Conservation (phyloP, 2,113 vertebrate species). For the Poeciliopsis occidentalis region DNA sequence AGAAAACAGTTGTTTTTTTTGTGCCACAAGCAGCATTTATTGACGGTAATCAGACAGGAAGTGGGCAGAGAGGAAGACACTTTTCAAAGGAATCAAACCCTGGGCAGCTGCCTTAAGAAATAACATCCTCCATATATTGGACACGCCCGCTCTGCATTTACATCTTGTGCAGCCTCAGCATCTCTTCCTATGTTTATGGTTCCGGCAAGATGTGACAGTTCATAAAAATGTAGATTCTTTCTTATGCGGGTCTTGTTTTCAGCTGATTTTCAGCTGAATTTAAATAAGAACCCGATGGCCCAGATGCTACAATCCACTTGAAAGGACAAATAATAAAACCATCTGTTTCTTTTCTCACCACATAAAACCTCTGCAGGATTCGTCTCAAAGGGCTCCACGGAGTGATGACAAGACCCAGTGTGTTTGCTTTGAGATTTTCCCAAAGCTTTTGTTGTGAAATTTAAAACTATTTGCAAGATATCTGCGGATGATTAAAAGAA, state of each 20-base stretch:
- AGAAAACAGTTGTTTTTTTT: neutral
- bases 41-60: neutral
- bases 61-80: neutral
- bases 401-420: conserved; percentile 14
- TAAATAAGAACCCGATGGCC: conserved; percentile 26
- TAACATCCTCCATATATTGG: neutral
- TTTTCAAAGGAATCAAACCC: neutral
- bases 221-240: conserved; percentile 11
- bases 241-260: conserved; percentile 28
- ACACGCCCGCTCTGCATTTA: neutral
- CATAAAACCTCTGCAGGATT: conserved; percentile 15
- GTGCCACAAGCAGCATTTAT: neutral
- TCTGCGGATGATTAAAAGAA: conserved; percentile 18
- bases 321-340: conserved; percentile 31
- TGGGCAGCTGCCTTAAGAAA: neutral
- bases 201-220: conserved; percentile 15
- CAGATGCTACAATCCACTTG: conserved; percentile 14
- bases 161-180: neutral
- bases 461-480: conserved; percentile 4
- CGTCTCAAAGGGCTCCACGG: neutral
- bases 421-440: neutral
- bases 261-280: conserved; percentile 30
- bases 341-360: conserved; percentile 32
- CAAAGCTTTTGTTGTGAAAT: conserved; percentile 1
- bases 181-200: conserved; percentile 17